These are phyloP conservation scores for Ciconia stormi DNA, from an alignment of 2,113 vertebrate genomes.

Conservation along the genomic window DNA sequence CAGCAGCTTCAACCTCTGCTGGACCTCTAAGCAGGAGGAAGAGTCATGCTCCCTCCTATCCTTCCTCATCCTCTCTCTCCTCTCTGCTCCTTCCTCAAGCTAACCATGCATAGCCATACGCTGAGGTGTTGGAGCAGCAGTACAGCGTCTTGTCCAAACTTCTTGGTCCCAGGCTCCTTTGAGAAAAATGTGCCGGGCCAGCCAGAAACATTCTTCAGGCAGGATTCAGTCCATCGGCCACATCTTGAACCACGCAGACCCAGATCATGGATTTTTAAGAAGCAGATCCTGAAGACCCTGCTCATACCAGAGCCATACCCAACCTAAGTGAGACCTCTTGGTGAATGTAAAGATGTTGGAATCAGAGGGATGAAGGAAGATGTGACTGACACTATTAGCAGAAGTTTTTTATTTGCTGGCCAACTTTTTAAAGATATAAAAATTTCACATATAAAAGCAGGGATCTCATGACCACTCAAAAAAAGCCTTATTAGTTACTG, in stretches of 20 bases:
- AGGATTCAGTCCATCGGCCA: not conserved
- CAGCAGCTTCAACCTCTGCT: not conserved
- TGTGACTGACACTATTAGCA: not conserved
- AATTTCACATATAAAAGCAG: not conserved
- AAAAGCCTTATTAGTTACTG: not conserved
- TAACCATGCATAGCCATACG: not conserved
- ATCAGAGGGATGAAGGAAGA: not conserved
- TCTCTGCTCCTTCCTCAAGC: not conserved
- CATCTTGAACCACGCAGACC: not conserved
- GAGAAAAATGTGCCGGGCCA: not conserved
- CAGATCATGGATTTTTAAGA: not conserved
- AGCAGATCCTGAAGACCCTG: not conserved
- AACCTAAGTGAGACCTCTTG: not conserved
- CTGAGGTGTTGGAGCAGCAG: not conserved
- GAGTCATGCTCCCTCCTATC: not conserved
- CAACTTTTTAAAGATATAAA: not conserved
- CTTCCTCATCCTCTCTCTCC: not conserved
- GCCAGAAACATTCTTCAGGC: not conserved
- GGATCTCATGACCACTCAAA: not conserved
- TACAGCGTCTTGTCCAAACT: not conserved
- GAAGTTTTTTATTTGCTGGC: not conserved
- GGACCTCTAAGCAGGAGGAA: not conserved
- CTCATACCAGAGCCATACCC: not conserved
- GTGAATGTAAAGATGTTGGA: not conserved
- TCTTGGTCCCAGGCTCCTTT: not conserved